Percentiles rank a stretch among this genome's conserved stretches.
Evolutionary conservation across 2,797 vertebrate genomes (phyloP).

Genomic region (Crenichthys baileyi): DNA sequence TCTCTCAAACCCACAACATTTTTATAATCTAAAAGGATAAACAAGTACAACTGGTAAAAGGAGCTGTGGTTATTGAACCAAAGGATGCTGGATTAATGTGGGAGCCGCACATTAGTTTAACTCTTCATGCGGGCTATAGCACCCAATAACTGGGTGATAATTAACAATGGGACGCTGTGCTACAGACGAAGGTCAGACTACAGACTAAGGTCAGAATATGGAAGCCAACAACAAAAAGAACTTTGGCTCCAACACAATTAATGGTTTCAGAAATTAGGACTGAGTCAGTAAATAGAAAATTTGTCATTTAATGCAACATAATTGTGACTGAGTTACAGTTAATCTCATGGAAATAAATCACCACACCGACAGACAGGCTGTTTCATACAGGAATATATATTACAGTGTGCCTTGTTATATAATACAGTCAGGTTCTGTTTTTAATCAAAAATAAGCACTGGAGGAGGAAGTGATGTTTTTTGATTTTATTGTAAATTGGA

Average conservation of each 20-base stretch:
- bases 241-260: background rate
- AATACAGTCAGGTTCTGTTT: constrained; percentile 88
- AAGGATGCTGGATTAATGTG: no score
- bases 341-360: constrained; percentile 89
- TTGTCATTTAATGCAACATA: constrained; percentile 92
- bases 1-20: no score
- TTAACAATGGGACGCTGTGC: background rate
- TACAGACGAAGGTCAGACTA: background rate
- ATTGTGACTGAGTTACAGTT: constrained; percentile 92
- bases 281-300: constrained; percentile 91
- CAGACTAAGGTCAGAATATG: no score
- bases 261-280: constrained; percentile 55
- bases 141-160: background rate
- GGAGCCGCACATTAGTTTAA: background rate
- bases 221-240: background rate
- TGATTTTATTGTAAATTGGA: constrained; percentile 85
- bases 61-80: no score
- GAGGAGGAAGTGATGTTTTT: constrained; percentile 84
- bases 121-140: background rate
- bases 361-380: constrained; percentile 88
- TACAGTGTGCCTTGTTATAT: constrained; percentile 93
- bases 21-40: no score
- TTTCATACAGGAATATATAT: constrained; percentile 95
- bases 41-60: no score
- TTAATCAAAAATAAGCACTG: constrained; percentile 86